Evolutionary conservation across 2,113 vertebrate genomes (phyloP).

Genomic region (Microcebus lehilahytsara): DNA sequence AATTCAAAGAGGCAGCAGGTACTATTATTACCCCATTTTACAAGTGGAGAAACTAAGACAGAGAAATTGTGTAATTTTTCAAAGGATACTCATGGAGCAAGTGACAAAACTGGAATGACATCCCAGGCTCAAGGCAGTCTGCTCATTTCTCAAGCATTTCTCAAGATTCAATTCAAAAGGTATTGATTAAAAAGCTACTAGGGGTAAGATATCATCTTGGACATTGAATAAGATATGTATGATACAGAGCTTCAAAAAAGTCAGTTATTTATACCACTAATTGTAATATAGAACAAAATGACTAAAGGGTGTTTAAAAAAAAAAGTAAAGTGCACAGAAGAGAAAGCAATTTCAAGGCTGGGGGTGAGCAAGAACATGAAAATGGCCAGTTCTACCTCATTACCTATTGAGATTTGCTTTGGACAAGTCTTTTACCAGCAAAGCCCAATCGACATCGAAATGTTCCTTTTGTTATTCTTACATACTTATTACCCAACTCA

Average conservation of each 20-base stretch:
- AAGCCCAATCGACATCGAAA: neutral
- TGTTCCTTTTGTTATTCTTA: conserved; percentile 5
- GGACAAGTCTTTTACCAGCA: neutral
- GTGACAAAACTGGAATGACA: neutral
- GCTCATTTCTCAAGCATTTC: neutral
- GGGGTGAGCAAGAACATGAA: neutral
- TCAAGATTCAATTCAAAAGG: conserved; percentile 11
- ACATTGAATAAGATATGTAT: neutral
- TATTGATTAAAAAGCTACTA: neutral
- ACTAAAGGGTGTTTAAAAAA: neutral
- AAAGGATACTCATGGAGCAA: neutral
- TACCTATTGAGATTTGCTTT: neutral
- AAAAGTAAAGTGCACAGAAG: neutral
- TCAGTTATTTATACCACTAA: neutral
- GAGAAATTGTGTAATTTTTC: neutral
- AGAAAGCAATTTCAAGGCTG: conserved; percentile 1
- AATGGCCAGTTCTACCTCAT: neutral
- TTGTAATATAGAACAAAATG: neutral
- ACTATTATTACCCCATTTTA: neutral
- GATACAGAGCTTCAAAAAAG: conserved; percentile 26
- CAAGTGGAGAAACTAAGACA: neutral
- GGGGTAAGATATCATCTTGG: neutral
- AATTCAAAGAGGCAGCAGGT: neutral
- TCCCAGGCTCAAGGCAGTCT: neutral
- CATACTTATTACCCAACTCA: neutral